Evolutionary conservation across 2,888 invertebrate genomes (phyloP).

Genomic region (Acrocyrtus sp.): DNA sequence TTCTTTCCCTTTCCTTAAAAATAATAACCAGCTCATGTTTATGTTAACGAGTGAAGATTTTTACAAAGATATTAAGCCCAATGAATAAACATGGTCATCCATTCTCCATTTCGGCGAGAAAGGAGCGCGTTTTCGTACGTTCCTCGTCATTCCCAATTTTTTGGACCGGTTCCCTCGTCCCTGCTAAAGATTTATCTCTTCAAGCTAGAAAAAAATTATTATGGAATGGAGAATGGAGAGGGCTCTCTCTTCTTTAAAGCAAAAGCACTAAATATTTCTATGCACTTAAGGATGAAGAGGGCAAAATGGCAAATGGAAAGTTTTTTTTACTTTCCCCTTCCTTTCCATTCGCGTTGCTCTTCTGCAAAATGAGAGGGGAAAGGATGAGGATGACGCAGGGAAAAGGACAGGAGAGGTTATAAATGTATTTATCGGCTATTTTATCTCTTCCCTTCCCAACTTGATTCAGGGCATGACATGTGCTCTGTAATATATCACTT

Average conservation of each 20-base stretch:
- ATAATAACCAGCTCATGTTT: no score
- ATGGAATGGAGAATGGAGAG: slow-evolving; percentile 7
- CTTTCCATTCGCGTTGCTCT: not conserved
- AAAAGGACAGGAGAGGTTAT: not conserved
- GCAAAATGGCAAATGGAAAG: slow-evolving; percentile 11
- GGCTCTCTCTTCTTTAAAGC: no score
- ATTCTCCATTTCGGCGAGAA: not conserved
- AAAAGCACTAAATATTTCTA: no score
- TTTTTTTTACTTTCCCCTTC: slow-evolving; percentile 9
- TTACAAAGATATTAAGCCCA: not conserved
- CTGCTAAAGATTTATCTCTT: no score
- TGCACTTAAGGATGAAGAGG: not conserved
- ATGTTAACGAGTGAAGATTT: no score
- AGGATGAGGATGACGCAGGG: not conserved
- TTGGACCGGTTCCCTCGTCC: no score
- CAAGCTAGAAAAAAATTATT: no score
- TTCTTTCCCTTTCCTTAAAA: no score
- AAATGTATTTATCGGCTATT: slow-evolving; percentile 20
- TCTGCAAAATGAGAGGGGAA: not conserved
- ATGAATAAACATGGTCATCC: not conserved
- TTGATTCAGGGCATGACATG: slow-evolving; percentile 39
- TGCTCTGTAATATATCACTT: slow-evolving; percentile 39
- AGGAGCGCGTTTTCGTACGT: not conserved
- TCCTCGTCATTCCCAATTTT: not conserved
- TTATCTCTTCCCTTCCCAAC: slow-evolving; percentile 20